Evolutionary conservation across 2,888 invertebrate species (phyloP).

Genomic region (Anthrax anthrax): DNA sequence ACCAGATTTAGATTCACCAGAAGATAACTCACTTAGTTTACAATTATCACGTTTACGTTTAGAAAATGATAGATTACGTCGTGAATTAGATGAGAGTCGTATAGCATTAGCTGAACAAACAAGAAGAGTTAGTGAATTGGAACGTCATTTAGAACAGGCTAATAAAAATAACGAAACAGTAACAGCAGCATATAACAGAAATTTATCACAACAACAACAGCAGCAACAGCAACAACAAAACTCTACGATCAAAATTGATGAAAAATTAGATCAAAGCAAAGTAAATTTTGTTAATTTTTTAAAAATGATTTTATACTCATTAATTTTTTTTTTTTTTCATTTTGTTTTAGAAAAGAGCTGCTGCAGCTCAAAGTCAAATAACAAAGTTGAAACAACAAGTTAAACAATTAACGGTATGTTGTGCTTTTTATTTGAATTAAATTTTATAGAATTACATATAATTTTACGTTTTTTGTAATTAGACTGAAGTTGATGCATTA

Average conservation of each 20-base stretch:
- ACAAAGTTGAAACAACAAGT: conserved; percentile 54
- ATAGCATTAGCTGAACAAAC: conserved; percentile 40
- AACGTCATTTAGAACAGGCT: conserved; percentile 39
- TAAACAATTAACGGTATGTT: conserved; percentile 48
- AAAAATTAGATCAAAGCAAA: conserved; percentile 42
- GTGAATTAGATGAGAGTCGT: conserved; percentile 41
- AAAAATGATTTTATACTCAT: conserved; percentile 3
- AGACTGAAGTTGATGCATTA: conserved; percentile 38
- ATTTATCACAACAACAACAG: conserved; percentile 32
- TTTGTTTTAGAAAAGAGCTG: conserved; percentile 42
- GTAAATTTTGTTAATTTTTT: conserved; percentile 26
- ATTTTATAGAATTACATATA: neutral
- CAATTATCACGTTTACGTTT: conserved; percentile 24
- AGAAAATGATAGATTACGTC: conserved; percentile 36
- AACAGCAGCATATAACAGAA: conserved; percentile 35
- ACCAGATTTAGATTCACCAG: conserved; percentile 29
- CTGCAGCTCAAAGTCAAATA: conserved; percentile 46
- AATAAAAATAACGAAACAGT: conserved; percentile 35
- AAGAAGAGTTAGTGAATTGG: conserved; percentile 38
- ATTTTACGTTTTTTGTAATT: too few relatives aligned
- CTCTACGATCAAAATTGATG: conserved; percentile 40
- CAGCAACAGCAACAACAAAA: too few relatives aligned
- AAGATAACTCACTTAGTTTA: conserved; percentile 23
- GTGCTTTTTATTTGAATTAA: too few relatives aligned
- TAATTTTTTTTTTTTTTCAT: neutral